A percentile compares a stretch with the other conserved stretches of the same genome.
Evolutionary conservation across 2,797 vertebrate species (phyloP).

Genomic region (Pitangus sulphuratus): DNA sequence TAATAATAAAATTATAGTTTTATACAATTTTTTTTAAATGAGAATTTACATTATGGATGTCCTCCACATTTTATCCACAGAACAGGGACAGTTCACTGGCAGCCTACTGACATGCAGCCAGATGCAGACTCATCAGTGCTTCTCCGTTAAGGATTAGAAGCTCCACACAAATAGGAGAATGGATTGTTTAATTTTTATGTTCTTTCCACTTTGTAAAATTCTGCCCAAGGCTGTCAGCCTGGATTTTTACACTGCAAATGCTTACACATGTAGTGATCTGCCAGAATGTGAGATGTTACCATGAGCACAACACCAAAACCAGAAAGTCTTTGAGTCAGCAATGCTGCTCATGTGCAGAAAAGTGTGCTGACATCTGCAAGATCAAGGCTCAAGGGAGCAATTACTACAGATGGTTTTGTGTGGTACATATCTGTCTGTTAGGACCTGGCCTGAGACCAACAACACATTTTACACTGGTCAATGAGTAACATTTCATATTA

Average conservation of each 20-base stretch:
- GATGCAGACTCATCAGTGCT: background rate
- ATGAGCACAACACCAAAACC: background rate
- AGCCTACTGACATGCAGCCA: background rate
- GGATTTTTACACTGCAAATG: background rate
- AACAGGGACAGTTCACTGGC: background rate
- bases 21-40: background rate
- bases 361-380: background rate
- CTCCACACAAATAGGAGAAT: background rate
- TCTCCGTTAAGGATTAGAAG: background rate
- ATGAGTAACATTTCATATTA: background rate
- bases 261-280: background rate
- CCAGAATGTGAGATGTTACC: background rate
- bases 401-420: constrained; percentile 2
- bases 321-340: background rate
- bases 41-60: background rate
- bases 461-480: background rate
- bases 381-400: background rate
- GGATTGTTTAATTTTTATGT: background rate
- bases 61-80: background rate
- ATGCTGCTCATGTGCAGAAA: background rate
- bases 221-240: background rate
- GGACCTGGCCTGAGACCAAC: background rate
- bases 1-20: background rate
- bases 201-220: background rate
- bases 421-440: background rate